Evolutionary conservation across 2,888 invertebrate genomes (phyloP).

Genomic region (Keiferia lycopersicella): DNA sequence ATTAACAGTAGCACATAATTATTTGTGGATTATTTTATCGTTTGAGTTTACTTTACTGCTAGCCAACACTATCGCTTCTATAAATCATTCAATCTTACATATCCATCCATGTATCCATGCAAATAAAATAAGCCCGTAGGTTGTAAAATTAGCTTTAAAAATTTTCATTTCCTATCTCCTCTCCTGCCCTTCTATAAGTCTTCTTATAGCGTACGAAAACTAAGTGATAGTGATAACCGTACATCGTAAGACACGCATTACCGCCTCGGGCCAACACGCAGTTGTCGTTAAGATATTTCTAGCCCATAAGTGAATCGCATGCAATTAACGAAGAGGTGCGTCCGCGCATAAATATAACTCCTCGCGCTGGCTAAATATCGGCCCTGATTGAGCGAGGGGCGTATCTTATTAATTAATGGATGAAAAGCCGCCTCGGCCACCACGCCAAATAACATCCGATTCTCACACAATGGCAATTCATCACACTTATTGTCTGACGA

Average conservation of each 20-base stretch:
- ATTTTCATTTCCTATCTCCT: not conserved
- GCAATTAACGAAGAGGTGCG: conserved; percentile 72
- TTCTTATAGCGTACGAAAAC: conserved; percentile 2
- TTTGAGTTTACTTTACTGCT: not conserved
- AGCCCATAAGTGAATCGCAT: conserved; percentile 65
- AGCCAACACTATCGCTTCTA: conserved; percentile 18
- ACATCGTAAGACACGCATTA: conserved; percentile 23
- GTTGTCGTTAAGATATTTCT: conserved; percentile 61
- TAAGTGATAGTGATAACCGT: conserved; percentile 27
- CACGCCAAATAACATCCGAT: conserved; percentile 63
- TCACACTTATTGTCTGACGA: conserved; percentile 77
- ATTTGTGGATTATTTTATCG: not conserved
- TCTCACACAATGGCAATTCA: conserved; percentile 76
- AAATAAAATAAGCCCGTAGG: conserved; percentile 5
- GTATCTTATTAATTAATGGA: conserved; percentile 76
- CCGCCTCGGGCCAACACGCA: conserved; percentile 47
- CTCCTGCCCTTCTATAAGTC: not conserved
- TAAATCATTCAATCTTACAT: conserved; percentile 17
- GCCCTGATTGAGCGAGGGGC: conserved; percentile 72
- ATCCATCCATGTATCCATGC: conserved; percentile 4
- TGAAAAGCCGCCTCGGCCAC: conserved; percentile 67
- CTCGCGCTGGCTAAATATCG: conserved; percentile 63
- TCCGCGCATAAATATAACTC: conserved; percentile 67
- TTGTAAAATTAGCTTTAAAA: conserved; percentile 12
- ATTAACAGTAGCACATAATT: not conserved